Base-by-base conservation (phyloP, 2,113 vertebrate genomes). In the Solenodon paradoxus region DNA sequence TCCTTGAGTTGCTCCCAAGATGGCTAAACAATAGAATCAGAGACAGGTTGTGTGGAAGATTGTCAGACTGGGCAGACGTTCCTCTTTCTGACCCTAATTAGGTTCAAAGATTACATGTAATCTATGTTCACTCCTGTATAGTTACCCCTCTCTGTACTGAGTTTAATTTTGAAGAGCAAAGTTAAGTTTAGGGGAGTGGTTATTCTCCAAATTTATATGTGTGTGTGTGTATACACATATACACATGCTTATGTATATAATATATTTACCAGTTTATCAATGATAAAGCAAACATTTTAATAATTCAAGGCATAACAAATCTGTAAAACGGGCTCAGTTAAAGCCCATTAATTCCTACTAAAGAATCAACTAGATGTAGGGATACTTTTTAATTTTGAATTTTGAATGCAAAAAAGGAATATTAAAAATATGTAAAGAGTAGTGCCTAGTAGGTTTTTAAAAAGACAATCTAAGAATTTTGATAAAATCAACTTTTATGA, bases 351-450 rank as follows among this genome's bases (percentile, higher is more conserved):
- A 64, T 90, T 87, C 30, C 42, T 3, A 35, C 2, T 72, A 40
- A 68, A 40, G 32, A 80, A 30, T 7, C 59, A 82, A 38, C n/a
- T 71, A 81, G n/a, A 82, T 9, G 64, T 38, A 84, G 30, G 5
- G 94, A 42, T 19, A 17, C 5, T 92, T 6, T 68, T 94, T 94
- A 66, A 79, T 45, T 94, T 68, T 94, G 42, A 82, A 57, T 87
- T 78, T 78, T 59, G 61, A 85, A 40, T 77, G 13, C 30, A 55
- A n/a, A 75, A n/a, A 84, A 57, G 12, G 49, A 5, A 83, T 66
- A 69, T 35, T 63, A 9, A 69, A 89, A 79, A 26, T 35, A 71
- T 72, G 64, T 79, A 57, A 53, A 85, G 38, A 35, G 26, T 84
- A 26, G 7, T 49, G 22, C 0, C 22, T 59, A 26, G 15, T 55